These are phyloP conservation scores for Umimayanthus kanabou DNA, from an alignment of 92 coral and sea anemone genomes.

Conservation along the genomic window DNA sequence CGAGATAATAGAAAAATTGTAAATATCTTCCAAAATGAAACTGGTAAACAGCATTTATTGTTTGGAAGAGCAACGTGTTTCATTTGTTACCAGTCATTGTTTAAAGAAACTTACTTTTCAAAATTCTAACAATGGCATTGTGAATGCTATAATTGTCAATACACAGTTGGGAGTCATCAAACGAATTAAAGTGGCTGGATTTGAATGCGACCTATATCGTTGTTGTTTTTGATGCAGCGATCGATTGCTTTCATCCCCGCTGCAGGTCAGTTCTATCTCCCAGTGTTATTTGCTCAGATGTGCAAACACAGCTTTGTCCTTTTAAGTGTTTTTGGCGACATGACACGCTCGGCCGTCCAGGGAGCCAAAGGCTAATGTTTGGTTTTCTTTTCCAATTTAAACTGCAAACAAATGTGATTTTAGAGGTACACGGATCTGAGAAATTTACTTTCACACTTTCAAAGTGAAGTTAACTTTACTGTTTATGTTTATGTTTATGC, in stretches of 20 bases:
- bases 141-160: background rate
- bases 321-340: background rate
- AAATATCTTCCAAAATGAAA: background rate
- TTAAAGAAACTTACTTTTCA: too few species aligned
- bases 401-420: too few species aligned
- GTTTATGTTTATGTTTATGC: too few species aligned
- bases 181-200: background rate
- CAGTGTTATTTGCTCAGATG: background rate
- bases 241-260: background rate
- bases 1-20: background rate
- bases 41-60: too few species aligned
- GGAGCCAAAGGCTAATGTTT: background rate
- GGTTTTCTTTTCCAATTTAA: too few species aligned
- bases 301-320: background rate
- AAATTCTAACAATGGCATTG: too few species aligned
- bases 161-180: background rate
- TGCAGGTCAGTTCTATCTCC: background rate
- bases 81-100: background rate
- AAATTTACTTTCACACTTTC: too few species aligned
- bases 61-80: background rate
- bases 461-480: background rate
- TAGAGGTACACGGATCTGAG: background rate
- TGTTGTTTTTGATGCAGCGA: background rate
- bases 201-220: background rate
- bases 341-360: background rate